Percentiles rank a stretch among this genome's conserved stretches.
phyloP scores from a whole-genome alignment of 2,113 vertebrate species.

The Beaufortia kweichowensis region DNA sequence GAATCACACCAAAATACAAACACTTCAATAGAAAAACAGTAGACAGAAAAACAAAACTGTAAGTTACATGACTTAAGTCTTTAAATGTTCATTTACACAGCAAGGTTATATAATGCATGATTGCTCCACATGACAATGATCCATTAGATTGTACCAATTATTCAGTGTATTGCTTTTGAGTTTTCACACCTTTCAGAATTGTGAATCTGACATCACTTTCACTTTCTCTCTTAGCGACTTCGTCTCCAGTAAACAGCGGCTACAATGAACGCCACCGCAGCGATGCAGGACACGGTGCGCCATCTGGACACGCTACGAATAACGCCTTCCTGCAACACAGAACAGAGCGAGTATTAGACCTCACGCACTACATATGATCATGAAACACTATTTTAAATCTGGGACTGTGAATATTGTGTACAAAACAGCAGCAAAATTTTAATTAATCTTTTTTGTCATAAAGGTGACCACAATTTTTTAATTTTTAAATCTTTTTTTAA shows the following conservation, averaged over 20 bases:
- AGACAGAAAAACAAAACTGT: not conserved
- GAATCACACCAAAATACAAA: not conserved
- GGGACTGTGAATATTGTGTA: too few relatives aligned
- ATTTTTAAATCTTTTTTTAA: too few relatives aligned
- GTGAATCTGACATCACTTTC: not conserved
- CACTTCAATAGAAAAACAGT: not conserved
- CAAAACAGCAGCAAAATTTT: too few relatives aligned
- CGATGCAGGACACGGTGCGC: constrained; percentile 64
- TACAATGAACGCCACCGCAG: constrained; percentile 65
- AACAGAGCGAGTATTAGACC: not conserved
- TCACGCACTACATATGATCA: not conserved
- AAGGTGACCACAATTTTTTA: too few relatives aligned
- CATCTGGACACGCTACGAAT: constrained; percentile 66
- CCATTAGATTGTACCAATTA: not conserved
- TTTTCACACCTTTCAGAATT: constrained; percentile 21
- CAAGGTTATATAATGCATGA: not conserved
- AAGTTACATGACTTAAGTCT: not conserved
- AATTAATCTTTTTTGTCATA: too few relatives aligned
- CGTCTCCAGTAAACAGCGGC: constrained; percentile 69
- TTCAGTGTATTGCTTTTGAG: constrained; percentile 31
- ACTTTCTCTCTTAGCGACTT: constrained; percentile 58
- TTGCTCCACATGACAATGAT: not conserved
- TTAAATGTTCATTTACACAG: not conserved
- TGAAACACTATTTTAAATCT: not conserved
- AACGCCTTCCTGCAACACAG: constrained; percentile 64